Base-by-base conservation (phyloP, 92 coral and sea anemone species). In the Zoanthus gigantus region DNA sequence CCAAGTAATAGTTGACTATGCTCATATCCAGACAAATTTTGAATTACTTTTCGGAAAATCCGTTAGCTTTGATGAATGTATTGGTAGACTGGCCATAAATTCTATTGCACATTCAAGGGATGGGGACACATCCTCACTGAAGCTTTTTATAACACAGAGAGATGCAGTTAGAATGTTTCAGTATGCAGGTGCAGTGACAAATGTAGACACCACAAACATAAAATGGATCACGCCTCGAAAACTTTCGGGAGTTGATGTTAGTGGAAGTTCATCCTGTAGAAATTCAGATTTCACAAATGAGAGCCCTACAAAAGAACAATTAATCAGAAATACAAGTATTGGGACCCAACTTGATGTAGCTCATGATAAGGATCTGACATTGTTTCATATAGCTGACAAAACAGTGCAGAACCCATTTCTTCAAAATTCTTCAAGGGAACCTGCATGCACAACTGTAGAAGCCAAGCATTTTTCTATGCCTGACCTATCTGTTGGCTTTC, bases 91-190 rank as follows among this genome's bases (percentile, higher is more conserved):
- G 11, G 71, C 86, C 30, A 67, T 91, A 68, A 81, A 81, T 61
- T 81, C 85, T 9, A 81, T 81, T 66, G 85, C 85, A 23, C 11
- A 81, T 28, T 29, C 85, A 81, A 81, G 29, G 47, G 85, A 81
- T 81, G 85, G 75, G 13, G 28, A 28, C 23, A 4, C 58, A 10
- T 48, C 74, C 5, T 65, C 56, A 6, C 6, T 74, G 48, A 76
- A 61, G 71, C 88, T 89, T 54, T 94, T 82, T 44, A 78, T 94
- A 17, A 60, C 85, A 7, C 93, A 86, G 71, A 91, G 84, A 72
- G 98, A 94, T 87, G 92, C 88, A 32, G 93, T 76, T 61, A 86
- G 95, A 52, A 76, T 93, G 48, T 84, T 91, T 44, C 92, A 84
- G 31, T 90, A 92, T 76, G 92, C 94, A 10, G 92, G 92, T 77